Evolutionary conservation across 2,797 vertebrate species (phyloP).

Genomic region (Euphonia xanthogaster): DNA sequence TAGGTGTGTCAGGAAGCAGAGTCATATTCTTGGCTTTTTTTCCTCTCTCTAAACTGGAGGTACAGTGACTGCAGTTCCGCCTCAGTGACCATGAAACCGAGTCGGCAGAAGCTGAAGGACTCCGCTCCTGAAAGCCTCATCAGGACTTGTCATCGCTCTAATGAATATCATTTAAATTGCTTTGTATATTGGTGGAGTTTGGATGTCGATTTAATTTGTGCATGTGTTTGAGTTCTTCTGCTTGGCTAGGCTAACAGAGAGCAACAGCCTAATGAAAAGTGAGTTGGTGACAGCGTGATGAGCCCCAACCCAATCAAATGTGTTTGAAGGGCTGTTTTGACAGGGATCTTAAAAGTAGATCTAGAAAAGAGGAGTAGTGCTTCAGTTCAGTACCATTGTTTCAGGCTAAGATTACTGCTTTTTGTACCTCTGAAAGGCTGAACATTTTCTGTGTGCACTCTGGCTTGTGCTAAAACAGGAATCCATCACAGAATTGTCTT

Average conservation of each 20-base stretch:
- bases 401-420: slow-evolving; percentile 54
- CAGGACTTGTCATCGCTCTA: slow-evolving; percentile 99
- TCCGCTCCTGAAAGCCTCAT: slow-evolving; percentile 94
- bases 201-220: slow-evolving; percentile 99
- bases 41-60: slow-evolving; percentile 76
- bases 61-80: slow-evolving; percentile 81
- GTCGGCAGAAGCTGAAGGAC: slow-evolving; percentile 89
- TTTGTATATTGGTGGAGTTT: slow-evolving; percentile 99
- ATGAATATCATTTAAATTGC: slow-evolving; percentile 99
- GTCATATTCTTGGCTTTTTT: slow-evolving; percentile 63
- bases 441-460: not conserved
- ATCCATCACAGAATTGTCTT: not conserved
- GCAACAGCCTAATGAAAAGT: slow-evolving; percentile 97
- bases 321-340: slow-evolving; percentile 91
- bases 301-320: slow-evolving; percentile 90
- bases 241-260: slow-evolving; percentile 94
- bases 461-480: not conserved
- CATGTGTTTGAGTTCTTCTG: slow-evolving; percentile 99
- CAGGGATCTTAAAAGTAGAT: slow-evolving; percentile 82
- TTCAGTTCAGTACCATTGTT: slow-evolving; percentile 71
- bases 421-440: not conserved
- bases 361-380: slow-evolving; percentile 72
- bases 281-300: slow-evolving; percentile 92
- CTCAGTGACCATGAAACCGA: slow-evolving; percentile 86
- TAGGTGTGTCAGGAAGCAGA: slow-evolving; percentile 74